A percentile compares a stretch with the other conserved stretches of the same genome.
Conservation (phyloP, 2,797 vertebrate species). For the Scomberomorus guttatus region DNA sequence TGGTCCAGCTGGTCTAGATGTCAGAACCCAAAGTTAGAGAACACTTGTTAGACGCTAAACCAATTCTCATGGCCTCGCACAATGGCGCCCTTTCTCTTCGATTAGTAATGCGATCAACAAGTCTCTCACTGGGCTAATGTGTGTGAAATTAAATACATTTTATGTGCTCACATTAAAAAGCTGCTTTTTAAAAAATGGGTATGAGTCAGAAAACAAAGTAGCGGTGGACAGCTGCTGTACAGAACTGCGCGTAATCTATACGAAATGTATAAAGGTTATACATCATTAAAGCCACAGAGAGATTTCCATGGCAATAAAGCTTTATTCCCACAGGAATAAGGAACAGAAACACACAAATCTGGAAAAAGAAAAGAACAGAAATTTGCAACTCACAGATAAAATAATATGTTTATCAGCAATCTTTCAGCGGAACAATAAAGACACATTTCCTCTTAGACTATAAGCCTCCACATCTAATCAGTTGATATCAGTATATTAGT, state of each 20-base stretch:
- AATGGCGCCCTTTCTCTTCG: slow-evolving; percentile 60
- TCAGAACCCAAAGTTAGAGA: slow-evolving; percentile 62
- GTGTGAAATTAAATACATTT: slow-evolving; percentile 37
- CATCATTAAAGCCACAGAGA: neutral
- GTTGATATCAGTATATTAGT: neutral
- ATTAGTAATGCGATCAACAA: slow-evolving; percentile 56
- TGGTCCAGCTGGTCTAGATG: slow-evolving; percentile 59
- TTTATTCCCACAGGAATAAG: neutral
- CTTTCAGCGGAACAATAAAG: no score
- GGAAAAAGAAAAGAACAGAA: no score
- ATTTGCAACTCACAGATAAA: neutral
- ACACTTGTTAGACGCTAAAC: slow-evolving; percentile 54
- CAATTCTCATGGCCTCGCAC: slow-evolving; percentile 54
- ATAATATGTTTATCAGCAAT: no score
- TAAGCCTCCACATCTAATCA: neutral
- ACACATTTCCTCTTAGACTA: neutral
- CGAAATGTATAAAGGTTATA: neutral
- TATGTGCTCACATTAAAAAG: slow-evolving; percentile 24
- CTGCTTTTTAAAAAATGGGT: slow-evolving; percentile 18
- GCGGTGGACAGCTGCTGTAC: neutral
- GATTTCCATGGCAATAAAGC: neutral
- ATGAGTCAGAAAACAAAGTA: slow-evolving; percentile 10
- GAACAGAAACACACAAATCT: neutral
- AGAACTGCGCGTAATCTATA: neutral
- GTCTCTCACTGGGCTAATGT: slow-evolving; percentile 33